Conservation (phyloP, 2,888 invertebrate species). For the Melanargia galathea region DNA sequence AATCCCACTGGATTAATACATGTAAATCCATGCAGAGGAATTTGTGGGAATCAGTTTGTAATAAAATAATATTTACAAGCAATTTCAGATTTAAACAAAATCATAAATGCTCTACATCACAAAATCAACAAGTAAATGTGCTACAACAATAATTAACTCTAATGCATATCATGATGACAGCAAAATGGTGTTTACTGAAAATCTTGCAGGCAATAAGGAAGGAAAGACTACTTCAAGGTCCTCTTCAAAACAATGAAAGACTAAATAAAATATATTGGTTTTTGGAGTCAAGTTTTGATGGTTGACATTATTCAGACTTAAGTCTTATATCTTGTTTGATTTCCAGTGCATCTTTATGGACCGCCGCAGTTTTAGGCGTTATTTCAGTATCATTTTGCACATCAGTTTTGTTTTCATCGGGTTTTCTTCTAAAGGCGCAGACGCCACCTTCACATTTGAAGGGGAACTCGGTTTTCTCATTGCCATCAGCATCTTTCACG, state of each 20-base stretch:
- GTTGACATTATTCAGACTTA: conserved; percentile 51
- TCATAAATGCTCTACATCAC: background rate
- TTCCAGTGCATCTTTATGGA: conserved; percentile 39
- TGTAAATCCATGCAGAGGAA: too few species aligned
- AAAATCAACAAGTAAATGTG: background rate
- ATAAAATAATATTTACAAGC: too few species aligned
- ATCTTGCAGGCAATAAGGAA: background rate
- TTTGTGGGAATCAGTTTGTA: too few species aligned
- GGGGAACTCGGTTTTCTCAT: conserved; percentile 81
- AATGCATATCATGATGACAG: background rate
- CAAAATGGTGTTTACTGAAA: conserved; percentile 3
- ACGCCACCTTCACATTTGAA: conserved; percentile 83
- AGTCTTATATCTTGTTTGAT: conserved; percentile 43
- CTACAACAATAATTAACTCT: background rate
- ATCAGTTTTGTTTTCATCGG: conserved; percentile 44
- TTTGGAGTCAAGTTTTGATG: background rate
- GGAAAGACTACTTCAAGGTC: background rate
- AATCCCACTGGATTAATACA: too few species aligned
- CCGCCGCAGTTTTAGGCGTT: conserved; percentile 35
- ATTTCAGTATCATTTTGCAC: background rate
- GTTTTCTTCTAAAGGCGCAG: conserved; percentile 66
- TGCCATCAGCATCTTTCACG: conserved; percentile 84
- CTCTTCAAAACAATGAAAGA: background rate
- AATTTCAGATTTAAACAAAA: too few species aligned
- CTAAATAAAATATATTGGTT: background rate